phyloP scores from a whole-genome alignment of 2,113 vertebrate genomes.

The Pholis gunnellus region DNA sequence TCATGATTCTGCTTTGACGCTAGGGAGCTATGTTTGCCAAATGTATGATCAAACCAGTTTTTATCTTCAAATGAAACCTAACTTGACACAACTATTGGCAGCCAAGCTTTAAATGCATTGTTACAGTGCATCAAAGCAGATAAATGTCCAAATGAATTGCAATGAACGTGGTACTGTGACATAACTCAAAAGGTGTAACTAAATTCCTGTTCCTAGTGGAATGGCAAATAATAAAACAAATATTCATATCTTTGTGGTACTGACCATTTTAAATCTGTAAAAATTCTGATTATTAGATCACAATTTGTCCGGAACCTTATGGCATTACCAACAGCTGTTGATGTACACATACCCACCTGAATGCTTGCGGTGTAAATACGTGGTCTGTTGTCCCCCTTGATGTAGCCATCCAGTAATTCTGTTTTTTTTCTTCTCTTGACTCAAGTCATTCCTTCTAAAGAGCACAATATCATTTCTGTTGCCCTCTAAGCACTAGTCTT shows the following conservation, averaged over 20 bases:
- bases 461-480: conserved; percentile 11
- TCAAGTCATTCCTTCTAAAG: neutral
- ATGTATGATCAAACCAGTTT: neutral
- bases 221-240: neutral
- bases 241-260: neutral
- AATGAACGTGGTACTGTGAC: neutral
- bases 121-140: neutral
- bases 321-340: neutral
- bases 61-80: neutral
- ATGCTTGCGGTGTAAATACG: neutral
- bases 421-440: neutral
- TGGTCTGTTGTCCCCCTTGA: neutral
- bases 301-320: neutral
- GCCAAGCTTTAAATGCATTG: neutral
- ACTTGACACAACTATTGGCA: neutral
- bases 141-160: neutral
- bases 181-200: neutral
- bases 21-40: neutral
- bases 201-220: neutral
- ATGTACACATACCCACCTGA: neutral
- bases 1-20: neutral
- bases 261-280: neutral
- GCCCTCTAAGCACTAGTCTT: conserved; percentile 4
- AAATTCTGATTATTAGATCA: neutral
- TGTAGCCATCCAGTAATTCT: neutral